Percentiles rank a stretch among this genome's conserved stretches.
phyloP scores from a whole-genome alignment of 2,797 vertebrate species.

The Hydrocynus forskahlii region DNA sequence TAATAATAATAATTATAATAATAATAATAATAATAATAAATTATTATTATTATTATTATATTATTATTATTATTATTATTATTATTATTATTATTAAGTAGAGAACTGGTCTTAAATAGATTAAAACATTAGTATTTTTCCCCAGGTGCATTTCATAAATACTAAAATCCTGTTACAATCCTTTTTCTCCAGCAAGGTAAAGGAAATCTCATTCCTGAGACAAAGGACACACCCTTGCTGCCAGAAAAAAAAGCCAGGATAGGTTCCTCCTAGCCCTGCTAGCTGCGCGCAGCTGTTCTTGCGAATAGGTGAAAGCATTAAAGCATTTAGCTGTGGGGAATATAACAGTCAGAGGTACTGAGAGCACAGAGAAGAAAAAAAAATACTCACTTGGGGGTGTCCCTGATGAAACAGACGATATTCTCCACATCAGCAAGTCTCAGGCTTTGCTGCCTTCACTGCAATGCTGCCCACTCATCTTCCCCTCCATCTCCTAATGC shows the following conservation, averaged over 20 bases:
- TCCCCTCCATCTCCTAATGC: constrained; percentile 55
- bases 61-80: no score
- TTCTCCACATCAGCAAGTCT: neutral
- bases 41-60: no score
- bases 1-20: no score
- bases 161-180: neutral
- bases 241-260: constrained; percentile 28
- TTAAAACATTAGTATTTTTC: neutral
- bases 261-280: constrained; percentile 27
- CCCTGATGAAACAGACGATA: constrained; percentile 11
- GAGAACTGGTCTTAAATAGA: neutral
- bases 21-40: no score
- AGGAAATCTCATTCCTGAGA: constrained; percentile 1
- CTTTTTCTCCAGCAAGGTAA: neutral
- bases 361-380: constrained; percentile 12
- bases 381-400: constrained; percentile 24
- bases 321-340: constrained; percentile 4
- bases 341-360: constrained; percentile 10
- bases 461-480: constrained; percentile 11
- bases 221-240: constrained; percentile 40
- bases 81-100: no score
- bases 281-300: constrained; percentile 46
- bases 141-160: neutral
- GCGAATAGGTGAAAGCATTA: neutral
- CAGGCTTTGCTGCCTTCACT: constrained; percentile 25